A percentile compares a stretch with the other conserved stretches of the same genome.
Conservation (phyloP, 2,888 invertebrate species). For the Conistra vaccinii region DNA sequence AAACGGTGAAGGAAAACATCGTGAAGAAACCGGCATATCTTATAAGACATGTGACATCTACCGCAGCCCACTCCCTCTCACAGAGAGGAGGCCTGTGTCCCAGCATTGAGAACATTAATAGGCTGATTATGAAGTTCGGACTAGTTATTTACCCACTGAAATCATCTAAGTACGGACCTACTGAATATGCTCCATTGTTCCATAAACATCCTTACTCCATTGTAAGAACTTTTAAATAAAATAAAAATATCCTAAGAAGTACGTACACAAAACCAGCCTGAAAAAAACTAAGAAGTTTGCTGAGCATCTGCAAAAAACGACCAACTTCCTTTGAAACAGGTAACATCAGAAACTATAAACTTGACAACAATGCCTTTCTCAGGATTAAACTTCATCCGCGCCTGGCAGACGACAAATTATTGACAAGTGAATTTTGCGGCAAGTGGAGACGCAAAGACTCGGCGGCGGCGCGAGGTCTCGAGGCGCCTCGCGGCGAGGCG, state of each 20-base stretch:
- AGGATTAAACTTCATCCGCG: conserved; percentile 44
- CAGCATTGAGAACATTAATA: too few species aligned
- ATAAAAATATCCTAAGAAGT: too few species aligned
- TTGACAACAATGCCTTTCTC: conserved; percentile 48
- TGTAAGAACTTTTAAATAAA: not conserved
- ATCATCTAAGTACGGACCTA: not conserved
- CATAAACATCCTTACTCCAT: too few species aligned
- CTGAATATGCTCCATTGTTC: not conserved
- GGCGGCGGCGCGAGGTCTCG: conserved; percentile 35
- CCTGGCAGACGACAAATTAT: conserved; percentile 66
- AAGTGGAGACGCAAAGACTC: conserved; percentile 41
- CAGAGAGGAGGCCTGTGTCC: too few species aligned
- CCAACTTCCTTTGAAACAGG: conserved; percentile 16
- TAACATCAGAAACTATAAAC: conserved; percentile 35
- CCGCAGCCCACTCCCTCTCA: too few species aligned
- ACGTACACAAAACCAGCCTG: not conserved
- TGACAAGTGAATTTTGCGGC: conserved; percentile 67
- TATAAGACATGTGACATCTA: too few species aligned
- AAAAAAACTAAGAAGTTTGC: conserved; percentile 24
- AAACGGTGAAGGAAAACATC: too few species aligned
- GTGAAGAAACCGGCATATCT: too few species aligned
- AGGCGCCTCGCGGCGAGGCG: conserved; percentile 42
- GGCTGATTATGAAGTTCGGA: too few species aligned
- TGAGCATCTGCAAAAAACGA: not conserved
- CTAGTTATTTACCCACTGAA: not conserved